Conservation (phyloP, 2,113 vertebrate genomes). For the Sinosuthora webbiana region DNA sequence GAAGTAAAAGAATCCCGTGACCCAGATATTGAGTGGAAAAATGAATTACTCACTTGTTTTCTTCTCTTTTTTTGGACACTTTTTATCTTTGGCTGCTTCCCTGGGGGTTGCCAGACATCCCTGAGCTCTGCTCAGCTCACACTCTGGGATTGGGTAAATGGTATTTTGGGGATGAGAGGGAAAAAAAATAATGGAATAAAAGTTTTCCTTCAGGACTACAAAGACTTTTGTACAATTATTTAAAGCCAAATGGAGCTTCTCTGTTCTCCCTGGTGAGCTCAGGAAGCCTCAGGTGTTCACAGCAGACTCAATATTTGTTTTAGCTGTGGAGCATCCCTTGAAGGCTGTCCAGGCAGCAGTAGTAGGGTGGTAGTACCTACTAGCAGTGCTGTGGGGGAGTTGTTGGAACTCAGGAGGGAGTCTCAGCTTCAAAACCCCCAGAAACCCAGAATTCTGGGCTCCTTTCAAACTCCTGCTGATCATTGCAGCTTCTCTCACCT, state of each 20-base stretch:
- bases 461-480: not conserved
- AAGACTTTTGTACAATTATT: not conserved
- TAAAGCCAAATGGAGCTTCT: not conserved
- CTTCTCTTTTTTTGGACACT: conserved; percentile 3
- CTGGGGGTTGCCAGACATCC: not conserved
- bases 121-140: not conserved
- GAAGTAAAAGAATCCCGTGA: not conserved
- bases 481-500: not conserved
- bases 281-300: not conserved
- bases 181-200: not conserved
- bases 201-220: not conserved
- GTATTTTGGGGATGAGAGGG: not conserved
- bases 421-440: not conserved
- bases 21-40: conserved; percentile 34
- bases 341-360: not conserved
- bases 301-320: not conserved
- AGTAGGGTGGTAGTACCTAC: not conserved
- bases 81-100: not conserved
- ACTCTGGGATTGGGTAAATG: not conserved
- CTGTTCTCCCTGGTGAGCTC: not conserved
- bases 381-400: not conserved
- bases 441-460: not conserved
- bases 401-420: not conserved
- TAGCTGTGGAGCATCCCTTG: not conserved
- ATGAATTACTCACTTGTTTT: conserved; percentile 54